Percentiles rank a stretch among this genome's conserved stretches.
Evolutionary conservation across 2,797 vertebrate species (phyloP).

Genomic region (Pelodytes ibericus): DNA sequence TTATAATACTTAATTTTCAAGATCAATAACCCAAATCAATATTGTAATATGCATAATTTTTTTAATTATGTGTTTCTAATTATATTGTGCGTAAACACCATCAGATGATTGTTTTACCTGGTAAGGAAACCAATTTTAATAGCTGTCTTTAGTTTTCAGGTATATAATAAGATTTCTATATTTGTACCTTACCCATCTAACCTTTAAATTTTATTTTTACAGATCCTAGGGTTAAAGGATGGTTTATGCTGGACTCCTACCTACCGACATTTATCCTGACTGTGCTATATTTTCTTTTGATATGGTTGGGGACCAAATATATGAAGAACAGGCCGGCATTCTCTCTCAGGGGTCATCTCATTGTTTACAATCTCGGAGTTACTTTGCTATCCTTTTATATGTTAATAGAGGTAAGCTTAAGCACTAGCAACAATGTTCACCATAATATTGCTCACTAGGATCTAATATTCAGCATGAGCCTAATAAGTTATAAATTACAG

Average conservation of each 20-base stretch:
- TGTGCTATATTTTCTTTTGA: slow-evolving; percentile 75
- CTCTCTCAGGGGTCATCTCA: slow-evolving; percentile 77
- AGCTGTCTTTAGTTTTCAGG: not conserved
- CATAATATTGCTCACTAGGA: no score
- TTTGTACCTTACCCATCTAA: not conserved
- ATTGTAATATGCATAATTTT: not conserved
- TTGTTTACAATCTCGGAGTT: slow-evolving; percentile 81
- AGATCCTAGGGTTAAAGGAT: slow-evolving; percentile 85
- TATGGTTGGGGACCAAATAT: slow-evolving; percentile 79
- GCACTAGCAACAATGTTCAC: no score
- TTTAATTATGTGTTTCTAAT: slow-evolving; percentile 27
- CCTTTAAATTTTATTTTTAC: slow-evolving; percentile 50
- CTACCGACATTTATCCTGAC: slow-evolving; percentile 81
- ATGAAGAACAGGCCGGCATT: slow-evolving; percentile 82
- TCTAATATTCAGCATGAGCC: no score
- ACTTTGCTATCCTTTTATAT: slow-evolving; percentile 84
- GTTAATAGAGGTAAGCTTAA: slow-evolving; percentile 79
- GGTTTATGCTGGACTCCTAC: slow-evolving; percentile 85
- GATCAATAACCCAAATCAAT: not conserved
- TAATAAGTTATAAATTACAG: no score
- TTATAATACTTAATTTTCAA: not conserved
- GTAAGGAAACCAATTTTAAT: slow-evolving; percentile 13
- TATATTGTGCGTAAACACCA: slow-evolving; percentile 25
- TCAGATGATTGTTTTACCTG: slow-evolving; percentile 33
- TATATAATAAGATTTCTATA: not conserved